Percentiles rank a stretch among this genome's conserved stretches.
Evolutionary conservation across 2,797 vertebrate species (phyloP).

Genomic region (Menidia menidia): DNA sequence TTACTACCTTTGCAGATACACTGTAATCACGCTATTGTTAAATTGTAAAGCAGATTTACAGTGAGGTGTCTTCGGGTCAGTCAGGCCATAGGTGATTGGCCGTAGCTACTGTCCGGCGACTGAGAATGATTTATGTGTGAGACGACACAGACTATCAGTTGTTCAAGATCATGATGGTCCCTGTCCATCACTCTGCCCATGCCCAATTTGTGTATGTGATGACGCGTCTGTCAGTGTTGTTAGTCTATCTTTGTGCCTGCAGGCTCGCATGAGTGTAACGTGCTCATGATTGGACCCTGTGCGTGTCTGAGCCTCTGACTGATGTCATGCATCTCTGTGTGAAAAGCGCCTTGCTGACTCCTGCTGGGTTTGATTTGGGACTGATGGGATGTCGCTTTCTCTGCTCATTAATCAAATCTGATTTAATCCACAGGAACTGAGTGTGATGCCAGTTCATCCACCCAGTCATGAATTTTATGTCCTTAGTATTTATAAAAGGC

Average conservation of each 20-base stretch:
- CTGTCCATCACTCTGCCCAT: conserved; percentile 64
- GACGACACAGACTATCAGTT: conserved; percentile 67
- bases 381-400: conserved; percentile 54
- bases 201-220: conserved; percentile 31
- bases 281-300: conserved; percentile 49
- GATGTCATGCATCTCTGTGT: conserved; percentile 63
- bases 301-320: conserved; percentile 57
- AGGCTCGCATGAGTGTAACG: conserved; percentile 67
- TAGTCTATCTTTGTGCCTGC: conserved; percentile 48
- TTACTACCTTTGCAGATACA: conserved; percentile 9
- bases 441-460: conserved; percentile 19
- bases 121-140: conserved; percentile 69
- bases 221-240: conserved; percentile 46
- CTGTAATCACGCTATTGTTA: conserved; percentile 6
- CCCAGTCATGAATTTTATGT: conserved; percentile 9
- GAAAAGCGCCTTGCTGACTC: conserved; percentile 62
- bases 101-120: conserved; percentile 48
- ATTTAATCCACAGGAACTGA: conserved; percentile 35
- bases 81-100: conserved; percentile 48
- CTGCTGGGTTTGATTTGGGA: conserved; percentile 62
- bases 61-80: conserved; percentile 29
- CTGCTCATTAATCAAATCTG: conserved; percentile 71
- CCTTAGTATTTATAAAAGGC: background rate
- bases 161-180: conserved; percentile 70
- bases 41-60: conserved; percentile 14